Evolutionary conservation across 2,113 vertebrate genomes (phyloP), one percentile per base, ranked within the genome.

Genomic region (Alectura lathami): DNA sequence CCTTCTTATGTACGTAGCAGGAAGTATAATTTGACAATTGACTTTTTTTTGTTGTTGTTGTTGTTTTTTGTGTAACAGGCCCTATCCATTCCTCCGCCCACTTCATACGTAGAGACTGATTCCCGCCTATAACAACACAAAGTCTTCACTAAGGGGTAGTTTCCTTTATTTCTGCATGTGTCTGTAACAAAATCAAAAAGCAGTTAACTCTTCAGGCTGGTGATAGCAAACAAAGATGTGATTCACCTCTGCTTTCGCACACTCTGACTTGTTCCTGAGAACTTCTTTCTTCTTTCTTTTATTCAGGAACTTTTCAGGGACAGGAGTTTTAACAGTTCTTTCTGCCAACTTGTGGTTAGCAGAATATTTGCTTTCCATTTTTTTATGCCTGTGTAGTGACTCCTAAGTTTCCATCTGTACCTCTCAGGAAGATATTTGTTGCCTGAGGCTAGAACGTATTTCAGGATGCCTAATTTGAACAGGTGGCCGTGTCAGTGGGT

Each of bases 291-390:
- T 57, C 43, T 78, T 94, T 76, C 66, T 74, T 94, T 82, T 92
- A 69, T 90, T 91, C 60, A 69, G 24, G 54, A 86, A 27, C 59
- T 85, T 68, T 91, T 86, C 2, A 2, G 81, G 79, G 86, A 92
- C 38, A 59, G 45, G 86, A 73, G 57, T 94, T 89, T 79, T 80
- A 89, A 63, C 67, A 67, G 70, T 64, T 81, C 84, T 95, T 95
- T 94, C 79, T 94, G 57, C 45, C 26, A 75, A 14, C 42, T 74
- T 77, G 85, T 86, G 66, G 34, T 81, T 68, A 79, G 70, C 30
- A 67, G 86, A 67, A 51, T 94, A 87, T 92, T 84, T 91, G 45
- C 53, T 83, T 84, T 89, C 57, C 17, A 5, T 38, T 38, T 36
- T 50, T 45, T 69, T 23, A 47, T 86, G 32, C 3, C 1, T 75